These are phyloP conservation scores for Sapayoa aenigma DNA, from an alignment of 2,113 vertebrate genomes.

Conservation along the genomic window DNA sequence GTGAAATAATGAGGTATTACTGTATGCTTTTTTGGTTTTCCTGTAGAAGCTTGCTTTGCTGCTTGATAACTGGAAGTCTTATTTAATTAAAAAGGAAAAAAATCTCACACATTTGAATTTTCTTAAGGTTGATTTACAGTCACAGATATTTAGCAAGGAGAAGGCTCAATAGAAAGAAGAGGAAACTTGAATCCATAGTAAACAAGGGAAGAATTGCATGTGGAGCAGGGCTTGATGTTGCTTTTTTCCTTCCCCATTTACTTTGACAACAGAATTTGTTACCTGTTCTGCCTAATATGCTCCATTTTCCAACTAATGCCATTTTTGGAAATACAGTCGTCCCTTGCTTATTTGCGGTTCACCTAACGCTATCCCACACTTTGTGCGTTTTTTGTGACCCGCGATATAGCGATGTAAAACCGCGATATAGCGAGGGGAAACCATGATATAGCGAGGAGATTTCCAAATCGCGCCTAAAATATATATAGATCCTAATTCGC, in stretches of 20 bases:
- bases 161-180: background rate
- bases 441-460: too few relatives aligned
- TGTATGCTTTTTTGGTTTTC: background rate
- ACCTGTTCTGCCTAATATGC: background rate
- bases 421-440: too few relatives aligned
- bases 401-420: too few relatives aligned
- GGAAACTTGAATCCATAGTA: background rate
- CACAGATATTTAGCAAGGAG: background rate
- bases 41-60: background rate
- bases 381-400: too few relatives aligned
- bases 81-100: background rate
- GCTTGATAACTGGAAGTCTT: background rate
- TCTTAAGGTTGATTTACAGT: background rate
- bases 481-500: too few relatives aligned
- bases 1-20: too few relatives aligned
- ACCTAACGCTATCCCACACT: too few relatives aligned
- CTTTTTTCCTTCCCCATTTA: background rate
- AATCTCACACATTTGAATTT: background rate
- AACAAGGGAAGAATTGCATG: too few relatives aligned
- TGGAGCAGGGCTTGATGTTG: fast-evolving
- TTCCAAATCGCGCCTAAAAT: too few relatives aligned
- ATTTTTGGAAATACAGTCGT: background rate
- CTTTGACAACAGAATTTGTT: background rate
- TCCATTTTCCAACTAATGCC: background rate
- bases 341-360: too few relatives aligned